Percentiles rank a stretch among this genome's conserved stretches.
Conservation (phyloP, 2,888 invertebrate genomes). For the Hydroisotoma schaefferi region DNA sequence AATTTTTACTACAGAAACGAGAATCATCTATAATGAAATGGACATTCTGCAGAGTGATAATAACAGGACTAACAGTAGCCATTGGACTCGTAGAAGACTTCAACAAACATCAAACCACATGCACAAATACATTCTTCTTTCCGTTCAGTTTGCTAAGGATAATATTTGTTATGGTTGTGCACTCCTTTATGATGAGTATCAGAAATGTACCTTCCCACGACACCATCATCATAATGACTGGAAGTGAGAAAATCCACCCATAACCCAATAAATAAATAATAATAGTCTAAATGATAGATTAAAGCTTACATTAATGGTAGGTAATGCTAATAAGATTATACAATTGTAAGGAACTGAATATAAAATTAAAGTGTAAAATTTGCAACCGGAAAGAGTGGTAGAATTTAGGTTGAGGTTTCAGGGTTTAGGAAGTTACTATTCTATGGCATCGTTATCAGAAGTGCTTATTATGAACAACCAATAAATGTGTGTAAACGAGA, state of each 20-base stretch:
- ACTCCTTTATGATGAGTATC: background rate
- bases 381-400: no score
- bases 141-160: background rate
- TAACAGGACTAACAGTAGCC: background rate
- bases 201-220: background rate
- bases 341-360: no score
- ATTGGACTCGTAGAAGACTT: background rate
- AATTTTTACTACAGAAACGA: conserved; percentile 10
- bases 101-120: background rate
- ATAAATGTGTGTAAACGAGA: no score
- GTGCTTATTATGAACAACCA: no score
- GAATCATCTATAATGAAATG: background rate
- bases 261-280: no score
- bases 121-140: background rate
- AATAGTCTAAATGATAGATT: no score
- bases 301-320: no score
- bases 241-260: conserved; percentile 4
- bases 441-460: no score
- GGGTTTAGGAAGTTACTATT: no score
- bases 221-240: conserved; percentile 3
- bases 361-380: no score
- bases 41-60: background rate
- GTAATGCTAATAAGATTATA: no score
- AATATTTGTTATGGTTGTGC: background rate
- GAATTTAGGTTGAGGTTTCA: no score